phyloP scores from a whole-genome alignment of 2,113 vertebrate genomes.

The Thryonomys swinderianus region DNA sequence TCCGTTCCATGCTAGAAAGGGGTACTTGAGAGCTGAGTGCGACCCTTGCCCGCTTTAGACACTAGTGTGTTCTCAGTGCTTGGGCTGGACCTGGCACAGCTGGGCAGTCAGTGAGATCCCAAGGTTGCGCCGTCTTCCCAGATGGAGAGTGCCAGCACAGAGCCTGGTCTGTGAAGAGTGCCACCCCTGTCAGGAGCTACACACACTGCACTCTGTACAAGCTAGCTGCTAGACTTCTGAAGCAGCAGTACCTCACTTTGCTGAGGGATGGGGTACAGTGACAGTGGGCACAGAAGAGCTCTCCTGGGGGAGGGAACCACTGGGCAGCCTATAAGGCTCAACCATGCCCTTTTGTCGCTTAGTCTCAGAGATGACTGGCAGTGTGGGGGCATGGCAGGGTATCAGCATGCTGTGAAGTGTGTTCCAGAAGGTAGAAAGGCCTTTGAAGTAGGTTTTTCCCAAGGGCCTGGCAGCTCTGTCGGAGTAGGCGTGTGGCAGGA shows the following conservation, averaged over 20 bases:
- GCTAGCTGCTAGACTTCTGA: neutral
- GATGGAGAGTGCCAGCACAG: neutral
- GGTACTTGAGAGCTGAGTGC: neutral
- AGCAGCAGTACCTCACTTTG: neutral
- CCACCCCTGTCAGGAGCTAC: neutral
- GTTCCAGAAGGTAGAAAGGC: neutral
- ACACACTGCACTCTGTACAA: too few relatives aligned
- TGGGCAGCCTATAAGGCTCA: neutral
- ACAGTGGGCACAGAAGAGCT: neutral
- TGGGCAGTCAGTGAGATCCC: neutral
- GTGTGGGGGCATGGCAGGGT: neutral
- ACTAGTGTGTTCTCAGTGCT: neutral
- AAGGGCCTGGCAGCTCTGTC: neutral
- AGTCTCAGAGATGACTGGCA: neutral
- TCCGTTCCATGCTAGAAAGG: neutral
- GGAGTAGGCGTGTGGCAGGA: neutral
- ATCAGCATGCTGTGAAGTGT: neutral
- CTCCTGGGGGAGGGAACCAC: neutral
- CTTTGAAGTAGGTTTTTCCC: neutral
- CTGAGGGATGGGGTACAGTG: neutral
- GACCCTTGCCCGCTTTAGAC: neutral
- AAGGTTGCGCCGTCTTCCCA: neutral
- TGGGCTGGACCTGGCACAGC: neutral
- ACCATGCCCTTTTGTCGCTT: neutral
- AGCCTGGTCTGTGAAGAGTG: neutral